phyloP scores from a whole-genome alignment of 2,113 vertebrate genomes.

The Myxocyprinus asiaticus region DNA sequence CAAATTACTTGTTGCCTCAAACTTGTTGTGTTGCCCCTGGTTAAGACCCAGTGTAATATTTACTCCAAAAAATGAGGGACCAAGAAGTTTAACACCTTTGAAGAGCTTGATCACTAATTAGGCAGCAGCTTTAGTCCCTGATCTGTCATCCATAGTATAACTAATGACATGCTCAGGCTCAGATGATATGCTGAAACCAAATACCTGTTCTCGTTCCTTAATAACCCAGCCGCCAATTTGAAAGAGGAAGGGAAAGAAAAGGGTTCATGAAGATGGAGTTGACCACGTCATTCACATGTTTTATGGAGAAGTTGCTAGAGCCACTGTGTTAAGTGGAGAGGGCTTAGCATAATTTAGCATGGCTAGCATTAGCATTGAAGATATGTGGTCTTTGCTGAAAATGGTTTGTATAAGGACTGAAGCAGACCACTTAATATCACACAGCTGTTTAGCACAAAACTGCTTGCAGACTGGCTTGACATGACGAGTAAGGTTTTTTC shows the following conservation, averaged over 20 bases:
- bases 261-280: conserved; percentile 53
- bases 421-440: conserved; percentile 5
- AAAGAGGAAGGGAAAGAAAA: conserved; percentile 54
- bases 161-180: conserved; percentile 67
- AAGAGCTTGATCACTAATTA: conserved; percentile 17
- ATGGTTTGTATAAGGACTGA: conserved; percentile 1
- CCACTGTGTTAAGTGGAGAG: background rate
- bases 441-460: background rate
- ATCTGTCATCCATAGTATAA: conserved; percentile 17
- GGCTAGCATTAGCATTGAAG: conserved; percentile 13
- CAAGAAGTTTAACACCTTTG: conserved; percentile 50
- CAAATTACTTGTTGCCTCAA: too few species aligned
- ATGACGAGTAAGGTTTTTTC: too few species aligned
- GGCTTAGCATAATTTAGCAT: conserved; percentile 21
- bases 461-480: background rate
- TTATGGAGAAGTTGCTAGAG: conserved; percentile 40
- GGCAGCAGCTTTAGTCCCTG: conserved; percentile 1
- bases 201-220: conserved; percentile 79
- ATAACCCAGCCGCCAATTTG: conserved; percentile 51
- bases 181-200: conserved; percentile 66
- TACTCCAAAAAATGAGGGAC: background rate
- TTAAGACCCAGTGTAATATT: too few species aligned
- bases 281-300: conserved; percentile 23
- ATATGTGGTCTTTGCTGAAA: background rate
- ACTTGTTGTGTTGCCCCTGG: too few species aligned